A percentile compares a stretch with the other conserved stretches of the same genome.
Evolutionary conservation across 2,888 invertebrate genomes (phyloP).

Genomic region (Rambutsinella grinnellia): DNA sequence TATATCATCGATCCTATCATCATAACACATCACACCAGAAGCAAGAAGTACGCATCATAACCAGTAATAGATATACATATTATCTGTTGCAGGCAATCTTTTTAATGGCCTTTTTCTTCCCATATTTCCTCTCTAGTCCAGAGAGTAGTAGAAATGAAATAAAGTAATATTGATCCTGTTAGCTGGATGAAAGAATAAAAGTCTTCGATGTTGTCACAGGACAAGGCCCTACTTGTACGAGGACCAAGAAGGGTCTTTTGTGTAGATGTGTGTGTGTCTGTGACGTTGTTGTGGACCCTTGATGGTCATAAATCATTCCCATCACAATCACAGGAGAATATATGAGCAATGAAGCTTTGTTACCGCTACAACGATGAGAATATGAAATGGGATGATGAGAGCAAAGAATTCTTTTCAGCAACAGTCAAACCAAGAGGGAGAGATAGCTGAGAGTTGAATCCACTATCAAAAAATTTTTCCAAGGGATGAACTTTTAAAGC

Average conservation of each 20-base stretch:
- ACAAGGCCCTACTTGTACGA: conserved; percentile 7
- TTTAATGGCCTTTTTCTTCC: conserved; percentile 48
- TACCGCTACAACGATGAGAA: too few relatives aligned
- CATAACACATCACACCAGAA: conserved; percentile 4
- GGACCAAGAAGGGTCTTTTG: conserved; percentile 55
- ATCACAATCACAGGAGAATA: too few relatives aligned
- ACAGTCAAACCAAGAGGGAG: too few relatives aligned
- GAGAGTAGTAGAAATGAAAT: too few relatives aligned
- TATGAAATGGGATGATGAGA: too few relatives aligned
- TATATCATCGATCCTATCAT: conserved; percentile 8
- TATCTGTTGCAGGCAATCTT: conserved; percentile 47
- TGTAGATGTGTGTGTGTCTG: too few relatives aligned
- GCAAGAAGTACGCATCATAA: not conserved
- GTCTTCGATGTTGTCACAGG: conserved; percentile 40
- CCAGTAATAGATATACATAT: conserved; percentile 45
- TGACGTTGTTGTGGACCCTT: conserved; percentile 65
- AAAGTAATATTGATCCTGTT: not conserved
- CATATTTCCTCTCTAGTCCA: not conserved
- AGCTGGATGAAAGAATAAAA: too few relatives aligned
- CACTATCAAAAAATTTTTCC: too few relatives aligned
- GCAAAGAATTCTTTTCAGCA: too few relatives aligned
- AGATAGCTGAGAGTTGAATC: too few relatives aligned
- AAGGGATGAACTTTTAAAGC: too few relatives aligned
- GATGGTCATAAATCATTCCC: conserved; percentile 65
- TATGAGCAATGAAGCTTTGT: too few relatives aligned